Evolutionary conservation across 2,888 invertebrate species (phyloP).

Genomic region (Agrotis clavis): DNA sequence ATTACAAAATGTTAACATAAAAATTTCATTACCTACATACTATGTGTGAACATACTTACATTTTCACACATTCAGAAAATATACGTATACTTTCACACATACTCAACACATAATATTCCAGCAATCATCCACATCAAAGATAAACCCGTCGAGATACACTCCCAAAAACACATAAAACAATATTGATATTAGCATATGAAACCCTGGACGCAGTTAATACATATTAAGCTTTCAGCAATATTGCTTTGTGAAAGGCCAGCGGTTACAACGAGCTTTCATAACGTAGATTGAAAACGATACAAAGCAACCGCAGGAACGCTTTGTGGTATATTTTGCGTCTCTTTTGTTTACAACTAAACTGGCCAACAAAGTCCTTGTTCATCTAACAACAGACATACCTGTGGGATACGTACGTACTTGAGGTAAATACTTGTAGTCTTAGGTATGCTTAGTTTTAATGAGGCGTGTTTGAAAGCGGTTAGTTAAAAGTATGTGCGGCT

Average conservation of each 20-base stretch:
- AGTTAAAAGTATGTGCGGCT: conserved; percentile 45
- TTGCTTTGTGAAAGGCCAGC: conserved; percentile 84
- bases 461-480: conserved; percentile 26
- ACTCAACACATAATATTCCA: conserved; percentile 12
- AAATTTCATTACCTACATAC: no score
- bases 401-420: conserved; percentile 59
- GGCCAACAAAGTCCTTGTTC: conserved; percentile 71
- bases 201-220: conserved; percentile 76
- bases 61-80: no score
- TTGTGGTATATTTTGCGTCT: conserved; percentile 85
- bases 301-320: conserved; percentile 88
- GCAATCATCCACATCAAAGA: conserved; percentile 43
- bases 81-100: background rate
- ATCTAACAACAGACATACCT: conserved; percentile 74
- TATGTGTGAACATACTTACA: no score
- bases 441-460: conserved; percentile 46
- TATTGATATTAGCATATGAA: conserved; percentile 64
- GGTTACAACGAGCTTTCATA: conserved; percentile 85
- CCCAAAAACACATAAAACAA: conserved; percentile 56
- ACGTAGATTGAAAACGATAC: conserved; percentile 87
- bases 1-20: background rate
- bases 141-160: conserved; percentile 49
- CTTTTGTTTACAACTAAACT: conserved; percentile 73
- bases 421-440: conserved; percentile 34
- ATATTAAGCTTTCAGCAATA: conserved; percentile 86